A percentile compares a stretch with the other conserved stretches of the same genome.
These are phyloP conservation scores for Scolopax rusticola DNA, from an alignment of 2,797 vertebrate genomes.

Conservation along the genomic window DNA sequence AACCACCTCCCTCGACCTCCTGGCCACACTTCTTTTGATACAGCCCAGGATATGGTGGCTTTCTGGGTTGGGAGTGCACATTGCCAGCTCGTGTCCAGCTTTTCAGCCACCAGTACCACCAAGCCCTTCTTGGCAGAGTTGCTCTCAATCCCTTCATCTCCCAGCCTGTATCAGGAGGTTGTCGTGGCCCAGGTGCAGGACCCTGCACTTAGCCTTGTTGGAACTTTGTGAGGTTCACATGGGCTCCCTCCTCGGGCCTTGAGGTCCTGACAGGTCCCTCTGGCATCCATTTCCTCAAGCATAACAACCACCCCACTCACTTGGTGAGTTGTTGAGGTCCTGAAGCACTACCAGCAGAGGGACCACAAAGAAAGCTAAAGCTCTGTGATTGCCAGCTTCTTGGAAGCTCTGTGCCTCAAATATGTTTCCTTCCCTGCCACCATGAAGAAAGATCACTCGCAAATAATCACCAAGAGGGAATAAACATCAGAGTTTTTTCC, in stretches of 20 bases:
- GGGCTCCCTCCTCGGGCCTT: not conserved
- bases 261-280: not conserved
- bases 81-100: not conserved
- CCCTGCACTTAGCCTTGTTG: not conserved
- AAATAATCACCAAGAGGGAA: not conserved
- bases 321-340: not conserved
- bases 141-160: not conserved
- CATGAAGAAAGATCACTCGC: not conserved
- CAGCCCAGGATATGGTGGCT: not conserved
- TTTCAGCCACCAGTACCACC: not conserved
- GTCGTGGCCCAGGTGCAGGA: not conserved
- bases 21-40: rapidly evolving
- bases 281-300: not conserved
- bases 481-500: not conserved
- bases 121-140: not conserved
- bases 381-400: not conserved
- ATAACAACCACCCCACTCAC: not conserved
- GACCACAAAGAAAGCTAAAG: not conserved
- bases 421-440: not conserved
- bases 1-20: rapidly evolving
- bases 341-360: not conserved
- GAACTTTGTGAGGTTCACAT: not conserved
- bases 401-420: not conserved
- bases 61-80: not conserved
- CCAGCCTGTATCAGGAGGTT: not conserved